phyloP scores from a whole-genome alignment of 2,888 invertebrate genomes.

The Pachycephus smyrnensis region DNA sequence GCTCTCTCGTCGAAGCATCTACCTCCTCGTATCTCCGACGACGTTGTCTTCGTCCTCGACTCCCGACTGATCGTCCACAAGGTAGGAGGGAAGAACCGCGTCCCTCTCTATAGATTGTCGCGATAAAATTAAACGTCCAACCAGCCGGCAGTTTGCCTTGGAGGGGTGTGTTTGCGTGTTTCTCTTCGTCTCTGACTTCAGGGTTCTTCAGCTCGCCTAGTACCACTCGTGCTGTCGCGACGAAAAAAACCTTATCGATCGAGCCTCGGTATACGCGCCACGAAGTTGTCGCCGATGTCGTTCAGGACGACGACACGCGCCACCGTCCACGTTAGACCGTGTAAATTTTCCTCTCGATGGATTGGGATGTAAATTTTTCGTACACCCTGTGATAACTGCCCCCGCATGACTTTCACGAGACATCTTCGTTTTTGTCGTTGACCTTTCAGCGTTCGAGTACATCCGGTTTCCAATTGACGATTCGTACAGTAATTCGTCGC shows the following conservation, averaged over 20 bases:
- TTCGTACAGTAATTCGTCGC: not conserved
- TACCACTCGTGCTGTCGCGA: constrained; percentile 8
- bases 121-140: constrained; percentile 45
- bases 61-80: not conserved
- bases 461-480: not conserved
- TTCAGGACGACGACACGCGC: not conserved
- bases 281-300: not conserved
- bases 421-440: not conserved
- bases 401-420: not conserved
- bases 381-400: not conserved
- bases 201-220: not conserved
- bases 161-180: constrained; percentile 23
- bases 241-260: constrained; percentile 15
- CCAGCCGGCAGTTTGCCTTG: constrained; percentile 20
- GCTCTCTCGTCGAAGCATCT: not conserved
- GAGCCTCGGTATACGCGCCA: not conserved
- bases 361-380: not conserved
- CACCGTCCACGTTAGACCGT: not conserved
- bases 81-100: not conserved
- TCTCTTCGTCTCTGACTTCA: not conserved
- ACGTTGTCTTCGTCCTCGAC: not conserved
- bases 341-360: not conserved
- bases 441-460: not conserved
- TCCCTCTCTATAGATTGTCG: constrained; percentile 20
- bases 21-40: not conserved